A percentile compares a stretch with the other conserved stretches of the same genome.
Conservation (phyloP, 2,888 invertebrate genomes). For the Rosalia funebris region DNA sequence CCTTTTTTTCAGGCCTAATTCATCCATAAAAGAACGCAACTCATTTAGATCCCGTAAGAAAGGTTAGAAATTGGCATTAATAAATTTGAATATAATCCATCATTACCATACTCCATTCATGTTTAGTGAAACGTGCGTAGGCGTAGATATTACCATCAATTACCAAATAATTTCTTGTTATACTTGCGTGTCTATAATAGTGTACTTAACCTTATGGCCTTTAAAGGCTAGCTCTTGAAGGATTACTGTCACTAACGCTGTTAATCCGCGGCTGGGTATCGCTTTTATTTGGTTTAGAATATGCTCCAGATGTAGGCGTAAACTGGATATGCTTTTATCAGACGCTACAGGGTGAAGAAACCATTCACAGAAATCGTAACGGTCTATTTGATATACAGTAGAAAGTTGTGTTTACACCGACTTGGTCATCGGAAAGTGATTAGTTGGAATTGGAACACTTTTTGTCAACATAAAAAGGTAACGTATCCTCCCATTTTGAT, state of each 20-base stretch:
- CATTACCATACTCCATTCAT: constrained; percentile 36
- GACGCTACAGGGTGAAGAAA: neutral
- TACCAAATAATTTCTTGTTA: constrained; percentile 34
- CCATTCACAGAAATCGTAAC: neutral
- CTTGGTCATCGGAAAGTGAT: neutral
- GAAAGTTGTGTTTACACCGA: constrained; percentile 1
- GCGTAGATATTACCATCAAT: constrained; percentile 30
- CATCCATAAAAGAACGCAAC: constrained; percentile 18
- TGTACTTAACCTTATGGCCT: constrained; percentile 23
- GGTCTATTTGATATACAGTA: neutral
- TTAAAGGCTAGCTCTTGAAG: constrained; percentile 27
- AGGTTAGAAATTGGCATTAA: constrained; percentile 15
- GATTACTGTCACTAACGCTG: constrained; percentile 5
- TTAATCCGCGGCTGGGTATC: constrained; percentile 2
- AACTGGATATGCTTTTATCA: neutral
- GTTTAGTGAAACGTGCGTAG: constrained; percentile 25
- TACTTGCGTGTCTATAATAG: constrained; percentile 13
- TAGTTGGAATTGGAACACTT: neutral
- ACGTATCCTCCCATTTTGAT: constrained; percentile 1
- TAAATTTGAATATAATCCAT: constrained; percentile 36
- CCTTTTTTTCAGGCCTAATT: constrained; percentile 14
- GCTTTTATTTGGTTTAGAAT: neutral
- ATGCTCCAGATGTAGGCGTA: neutral
- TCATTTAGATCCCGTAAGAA: constrained; percentile 1
- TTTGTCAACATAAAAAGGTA: neutral